A percentile compares a stretch with the other conserved stretches of the same genome.
Evolutionary conservation across 2,888 invertebrate genomes (phyloP).

Genomic region (Drosophila cognata): DNA sequence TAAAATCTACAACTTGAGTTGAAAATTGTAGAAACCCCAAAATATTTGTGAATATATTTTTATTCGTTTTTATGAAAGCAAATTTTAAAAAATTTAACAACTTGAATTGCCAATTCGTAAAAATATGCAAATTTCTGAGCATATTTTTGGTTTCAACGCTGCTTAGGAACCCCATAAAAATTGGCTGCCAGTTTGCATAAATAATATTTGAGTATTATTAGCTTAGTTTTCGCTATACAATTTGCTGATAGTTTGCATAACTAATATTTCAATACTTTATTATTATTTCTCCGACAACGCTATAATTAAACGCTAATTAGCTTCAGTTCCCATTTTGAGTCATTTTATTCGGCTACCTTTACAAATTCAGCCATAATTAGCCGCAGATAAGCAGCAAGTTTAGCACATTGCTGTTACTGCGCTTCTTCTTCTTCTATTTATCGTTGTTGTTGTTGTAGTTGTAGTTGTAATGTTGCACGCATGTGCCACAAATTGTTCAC

Average conservation of each 20-base stretch:
- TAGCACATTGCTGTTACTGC: conserved; percentile 11
- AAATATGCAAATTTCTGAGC: no score
- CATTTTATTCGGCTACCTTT: conserved; percentile 11
- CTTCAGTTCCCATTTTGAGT: not conserved
- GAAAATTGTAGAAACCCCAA: no score
- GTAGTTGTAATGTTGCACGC: conserved; percentile 44
- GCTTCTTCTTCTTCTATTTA: not conserved
- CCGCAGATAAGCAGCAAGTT: conserved; percentile 45
- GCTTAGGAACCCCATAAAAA: no score
- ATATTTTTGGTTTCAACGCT: no score
- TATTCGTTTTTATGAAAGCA: no score
- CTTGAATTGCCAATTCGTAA: no score
- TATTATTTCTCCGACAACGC: not conserved
- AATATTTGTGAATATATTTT: no score
- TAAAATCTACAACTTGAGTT: no score
- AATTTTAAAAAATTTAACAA: no score
- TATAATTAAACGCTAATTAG: not conserved
- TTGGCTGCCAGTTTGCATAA: no score
- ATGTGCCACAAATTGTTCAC: conserved; percentile 63
- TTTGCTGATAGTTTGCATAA: not conserved
- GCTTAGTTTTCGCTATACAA: not conserved
- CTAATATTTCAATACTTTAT: not conserved
- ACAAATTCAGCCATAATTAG: conserved; percentile 49
- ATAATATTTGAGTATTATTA: no score
- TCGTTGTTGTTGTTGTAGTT: conserved; percentile 23